Evolutionary conservation across 2,888 invertebrate genomes (phyloP), one percentile per base, ranked within the genome.

Genomic region (Drosophila austrosaltans): DNA sequence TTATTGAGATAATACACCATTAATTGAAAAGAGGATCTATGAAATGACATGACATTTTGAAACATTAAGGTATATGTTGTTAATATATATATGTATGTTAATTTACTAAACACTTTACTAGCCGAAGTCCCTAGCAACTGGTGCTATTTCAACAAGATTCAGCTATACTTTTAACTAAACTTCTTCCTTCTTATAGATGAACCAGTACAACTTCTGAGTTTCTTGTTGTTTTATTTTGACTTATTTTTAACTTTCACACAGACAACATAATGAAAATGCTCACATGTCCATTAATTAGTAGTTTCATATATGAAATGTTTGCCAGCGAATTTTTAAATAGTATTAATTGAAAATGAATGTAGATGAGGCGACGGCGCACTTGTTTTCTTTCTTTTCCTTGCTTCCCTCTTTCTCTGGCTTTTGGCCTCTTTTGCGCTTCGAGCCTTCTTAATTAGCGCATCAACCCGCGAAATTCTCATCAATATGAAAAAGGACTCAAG

Each of bases 361-460:
- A 16, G 5, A 42, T 40, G 40, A 40, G 32, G 6, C 6, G 4
- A 32, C 1, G 32, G 32, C 20, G 25, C 25, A 7, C 4, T 2
- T 22, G 12, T 25, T 48, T 10, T 25, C 48, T 12, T 4, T 25
- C 16, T 20, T 20, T 20, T 20, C 6, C 20, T 44, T 39, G 39
- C 12, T 16, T 2, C n/a, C 3, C 40, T n/a, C 40, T n/a, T n/a
- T 40, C 40, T 39, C 40, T 12, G n/a, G n/a, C n/a, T 7, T n/a
- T 3, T 4, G 4, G n/a, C 1, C 40, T n/a, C 40, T n/a, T 12
- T n/a, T 40, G 22, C 16, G 48, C 12, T 12, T 3, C 7, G 22
- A 20, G 48, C 48, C 48, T 48, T 25, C 25, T 48, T 56, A 72
- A 72, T 72, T 66, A 72, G 56, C 66, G 72, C 71, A 65, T 58